These are phyloP conservation scores for Synanthedon formicaeformis DNA, from an alignment of 2,888 invertebrate species.

Conservation along the genomic window DNA sequence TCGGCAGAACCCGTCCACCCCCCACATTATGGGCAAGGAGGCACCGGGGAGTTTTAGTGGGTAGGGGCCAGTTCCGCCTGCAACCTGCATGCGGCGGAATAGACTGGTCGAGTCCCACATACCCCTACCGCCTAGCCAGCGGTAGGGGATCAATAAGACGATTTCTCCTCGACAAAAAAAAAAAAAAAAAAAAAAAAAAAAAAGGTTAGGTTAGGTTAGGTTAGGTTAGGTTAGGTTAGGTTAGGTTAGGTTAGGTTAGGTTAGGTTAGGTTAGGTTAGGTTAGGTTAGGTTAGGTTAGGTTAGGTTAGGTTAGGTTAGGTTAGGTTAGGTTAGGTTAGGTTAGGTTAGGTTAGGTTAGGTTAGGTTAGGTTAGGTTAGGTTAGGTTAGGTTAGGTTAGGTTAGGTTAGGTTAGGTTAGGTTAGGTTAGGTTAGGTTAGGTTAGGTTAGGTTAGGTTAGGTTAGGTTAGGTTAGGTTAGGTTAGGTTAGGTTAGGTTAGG, in stretches of 20 bases:
- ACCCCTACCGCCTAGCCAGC: no score
- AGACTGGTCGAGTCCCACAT: no score
- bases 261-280: conserved; percentile 1
- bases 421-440: conserved; percentile 1
- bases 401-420: conserved; percentile 1
- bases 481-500: no score
- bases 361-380: conserved; percentile 1
- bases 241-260: conserved; percentile 1
- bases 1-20: no score
- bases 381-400: conserved; percentile 1
- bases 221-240: conserved; percentile 1
- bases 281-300: conserved; percentile 1
- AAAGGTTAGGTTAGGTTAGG: conserved; percentile 1
- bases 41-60: no score
- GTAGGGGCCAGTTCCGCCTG: no score
- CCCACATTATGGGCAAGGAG: no score
- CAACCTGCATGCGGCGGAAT: no score
- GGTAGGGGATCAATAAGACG: no score
- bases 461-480: no score
- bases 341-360: conserved; percentile 1
- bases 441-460: conserved; percentile 1
- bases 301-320: not conserved
- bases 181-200: no score
- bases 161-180: no score
- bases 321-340: conserved; percentile 1